These are phyloP conservation scores for Coluber constrictor DNA, from an alignment of 2,797 vertebrate genomes.

Conservation along the genomic window DNA sequence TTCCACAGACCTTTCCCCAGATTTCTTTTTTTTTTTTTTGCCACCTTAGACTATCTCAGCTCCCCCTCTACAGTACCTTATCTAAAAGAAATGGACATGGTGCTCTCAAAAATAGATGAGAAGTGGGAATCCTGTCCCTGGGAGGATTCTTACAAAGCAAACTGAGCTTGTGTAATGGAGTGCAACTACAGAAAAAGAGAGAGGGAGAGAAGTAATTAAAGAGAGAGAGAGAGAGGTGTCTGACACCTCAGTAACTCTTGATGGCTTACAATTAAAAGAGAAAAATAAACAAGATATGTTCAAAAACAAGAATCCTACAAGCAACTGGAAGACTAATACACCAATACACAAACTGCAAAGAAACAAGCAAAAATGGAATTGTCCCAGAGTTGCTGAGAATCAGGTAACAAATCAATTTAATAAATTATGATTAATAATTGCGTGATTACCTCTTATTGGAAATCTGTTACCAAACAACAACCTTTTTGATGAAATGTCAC, in stretches of 20 bases:
- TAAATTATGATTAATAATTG: not conserved
- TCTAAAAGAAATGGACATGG: not conserved
- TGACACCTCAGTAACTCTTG: not conserved
- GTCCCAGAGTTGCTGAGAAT: not conserved
- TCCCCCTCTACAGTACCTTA: not conserved
- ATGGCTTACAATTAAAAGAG: not conserved
- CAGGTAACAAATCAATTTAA: not conserved
- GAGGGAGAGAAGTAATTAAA: not conserved
- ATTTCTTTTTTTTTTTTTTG: not conserved
- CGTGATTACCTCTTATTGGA: not conserved
- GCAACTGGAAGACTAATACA: not conserved
- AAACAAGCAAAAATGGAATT: not conserved
- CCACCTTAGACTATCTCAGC: not conserved
- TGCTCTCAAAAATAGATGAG: not conserved
- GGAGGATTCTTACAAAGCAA: not conserved
- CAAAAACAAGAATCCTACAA: not conserved
- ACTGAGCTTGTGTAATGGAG: not conserved
- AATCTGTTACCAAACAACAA: not conserved
- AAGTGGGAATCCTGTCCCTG: not conserved
- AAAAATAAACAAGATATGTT: not conserved
- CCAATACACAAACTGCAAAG: not conserved
- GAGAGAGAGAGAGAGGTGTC: not conserved
- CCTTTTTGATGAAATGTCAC: not conserved
- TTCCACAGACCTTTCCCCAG: not conserved
- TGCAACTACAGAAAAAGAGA: not conserved